Evolutionary conservation across 1,140 invertebrate species (phyloP).

Genomic region (Sarcophaga bullata): DNA sequence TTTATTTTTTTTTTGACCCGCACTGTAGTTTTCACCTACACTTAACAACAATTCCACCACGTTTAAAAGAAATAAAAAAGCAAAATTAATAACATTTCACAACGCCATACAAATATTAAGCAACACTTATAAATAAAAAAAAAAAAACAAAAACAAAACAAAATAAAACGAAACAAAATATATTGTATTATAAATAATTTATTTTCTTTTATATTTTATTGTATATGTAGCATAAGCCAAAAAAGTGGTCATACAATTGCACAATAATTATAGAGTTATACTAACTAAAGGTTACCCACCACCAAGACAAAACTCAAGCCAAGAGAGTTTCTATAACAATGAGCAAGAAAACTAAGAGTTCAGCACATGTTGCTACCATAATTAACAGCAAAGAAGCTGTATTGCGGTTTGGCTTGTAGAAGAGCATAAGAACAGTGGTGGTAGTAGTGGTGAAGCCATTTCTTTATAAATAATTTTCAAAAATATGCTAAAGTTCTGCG

Average conservation of each 20-base stretch:
- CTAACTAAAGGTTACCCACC: background rate
- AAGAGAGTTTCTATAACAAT: too few species aligned
- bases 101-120: background rate
- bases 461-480: background rate
- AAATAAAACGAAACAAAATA: too few species aligned
- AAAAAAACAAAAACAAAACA: too few species aligned
- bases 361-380: background rate
- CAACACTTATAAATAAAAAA: background rate
- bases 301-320: background rate
- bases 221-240: background rate
- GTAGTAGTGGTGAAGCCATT: background rate
- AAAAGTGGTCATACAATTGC: background rate
- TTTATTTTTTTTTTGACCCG: too few species aligned
- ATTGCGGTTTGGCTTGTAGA: background rate
- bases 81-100: too few species aligned
- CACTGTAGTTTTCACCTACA: too few species aligned
- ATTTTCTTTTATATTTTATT: background rate
- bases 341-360: too few species aligned
- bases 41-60: too few species aligned
- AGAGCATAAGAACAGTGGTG: background rate
- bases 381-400: background rate
- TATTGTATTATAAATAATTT: too few species aligned
- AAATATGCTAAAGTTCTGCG: constrained; percentile 6
- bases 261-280: background rate
- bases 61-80: too few species aligned